phyloP scores from a whole-genome alignment of 1,140 invertebrate genomes.

The Reticulitermes speratus region DNA sequence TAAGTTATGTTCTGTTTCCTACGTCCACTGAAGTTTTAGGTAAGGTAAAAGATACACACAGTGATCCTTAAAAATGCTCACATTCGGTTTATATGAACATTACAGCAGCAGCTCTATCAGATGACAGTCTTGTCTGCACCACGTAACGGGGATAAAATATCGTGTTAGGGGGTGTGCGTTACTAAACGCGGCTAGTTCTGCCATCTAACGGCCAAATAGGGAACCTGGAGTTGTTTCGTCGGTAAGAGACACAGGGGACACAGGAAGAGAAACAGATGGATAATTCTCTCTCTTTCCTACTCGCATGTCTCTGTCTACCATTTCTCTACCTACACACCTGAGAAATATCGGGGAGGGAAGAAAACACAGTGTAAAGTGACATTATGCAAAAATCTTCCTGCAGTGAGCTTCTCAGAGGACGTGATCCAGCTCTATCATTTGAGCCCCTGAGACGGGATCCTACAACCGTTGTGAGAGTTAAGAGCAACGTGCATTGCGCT shows the following conservation, averaged over 20 bases:
- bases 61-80: not conserved
- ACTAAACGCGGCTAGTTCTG: constrained; percentile 7
- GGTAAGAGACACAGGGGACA: not conserved
- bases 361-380: not conserved
- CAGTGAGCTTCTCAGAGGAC: not conserved
- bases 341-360: not conserved
- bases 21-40: too few species aligned
- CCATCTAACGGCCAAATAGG: not conserved
- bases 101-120: not conserved
- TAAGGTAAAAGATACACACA: too few species aligned
- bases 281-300: not conserved
- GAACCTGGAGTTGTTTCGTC: not conserved
- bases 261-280: not conserved
- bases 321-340: not conserved
- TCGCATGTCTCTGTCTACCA: not conserved
- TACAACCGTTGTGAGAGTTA: not conserved
- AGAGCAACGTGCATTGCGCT: not conserved
- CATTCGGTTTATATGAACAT: not conserved
- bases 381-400: not conserved
- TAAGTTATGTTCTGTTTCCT: too few species aligned
- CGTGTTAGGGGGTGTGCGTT: not conserved
- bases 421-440: not conserved
- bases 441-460: not conserved
- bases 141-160: not conserved
- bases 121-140: not conserved